Percentiles rank a stretch among this genome's conserved stretches.
These are phyloP conservation scores for Conopomorpha cramerella DNA, from an alignment of 1,140 invertebrate genomes.

Conservation along the genomic window DNA sequence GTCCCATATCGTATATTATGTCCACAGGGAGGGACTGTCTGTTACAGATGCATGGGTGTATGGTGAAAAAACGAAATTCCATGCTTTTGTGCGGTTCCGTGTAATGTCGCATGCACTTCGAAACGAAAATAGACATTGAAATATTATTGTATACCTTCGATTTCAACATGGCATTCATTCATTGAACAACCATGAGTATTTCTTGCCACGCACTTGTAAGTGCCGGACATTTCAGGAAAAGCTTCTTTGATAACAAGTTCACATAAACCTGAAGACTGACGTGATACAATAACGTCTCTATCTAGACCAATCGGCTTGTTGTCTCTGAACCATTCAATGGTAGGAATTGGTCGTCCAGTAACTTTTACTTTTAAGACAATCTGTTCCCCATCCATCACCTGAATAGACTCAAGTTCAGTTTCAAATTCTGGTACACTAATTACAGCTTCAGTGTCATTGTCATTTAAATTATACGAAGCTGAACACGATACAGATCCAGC, in stretches of 20 bases:
- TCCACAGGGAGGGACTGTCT: too few species aligned
- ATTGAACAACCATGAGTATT: conserved; percentile 86
- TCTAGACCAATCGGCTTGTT: conserved; percentile 73
- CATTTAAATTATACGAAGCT: conserved; percentile 72
- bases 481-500: conserved; percentile 84
- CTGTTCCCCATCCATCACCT: conserved; percentile 93
- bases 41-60: too few species aligned
- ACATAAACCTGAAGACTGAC: conserved; percentile 79
- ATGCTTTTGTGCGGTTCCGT: too few species aligned
- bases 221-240: conserved; percentile 91
- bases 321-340: conserved; percentile 83
- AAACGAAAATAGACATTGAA: too few species aligned
- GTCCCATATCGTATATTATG: too few species aligned
- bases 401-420: too few species aligned
- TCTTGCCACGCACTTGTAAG: conserved; percentile 81
- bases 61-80: too few species aligned
- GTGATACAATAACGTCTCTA: conserved; percentile 77
- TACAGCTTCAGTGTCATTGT: conserved; percentile 65
- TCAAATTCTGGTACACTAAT: conserved; percentile 77
- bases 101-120: too few species aligned
- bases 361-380: conserved; percentile 79
- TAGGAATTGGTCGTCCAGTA: conserved; percentile 79
- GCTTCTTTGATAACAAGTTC: conserved; percentile 88
- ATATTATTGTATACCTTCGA: conserved; percentile 79
- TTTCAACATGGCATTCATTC: conserved; percentile 77